Evolutionary conservation across 1,140 invertebrate species (phyloP).

Genomic region (Cydia splendana): DNA sequence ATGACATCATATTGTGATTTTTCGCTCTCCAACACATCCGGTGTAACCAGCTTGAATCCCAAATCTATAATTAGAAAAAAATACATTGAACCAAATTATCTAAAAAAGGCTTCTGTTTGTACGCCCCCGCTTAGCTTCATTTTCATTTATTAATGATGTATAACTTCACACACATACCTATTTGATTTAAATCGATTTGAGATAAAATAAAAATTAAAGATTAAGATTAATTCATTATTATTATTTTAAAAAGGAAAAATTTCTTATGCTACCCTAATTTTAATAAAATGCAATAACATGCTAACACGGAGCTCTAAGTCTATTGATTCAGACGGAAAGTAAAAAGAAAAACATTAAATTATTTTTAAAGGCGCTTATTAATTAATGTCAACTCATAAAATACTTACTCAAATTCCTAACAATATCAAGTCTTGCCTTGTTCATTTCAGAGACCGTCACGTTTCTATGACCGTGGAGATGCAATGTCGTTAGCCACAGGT

Average conservation of each 20-base stretch:
- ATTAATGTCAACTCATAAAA: not conserved
- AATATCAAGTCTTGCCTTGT: constrained; percentile 21
- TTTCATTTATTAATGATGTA: not conserved
- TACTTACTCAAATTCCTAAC: constrained; percentile 4
- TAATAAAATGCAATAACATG: too few relatives aligned
- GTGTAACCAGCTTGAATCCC: constrained; percentile 70
- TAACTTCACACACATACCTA: too few relatives aligned
- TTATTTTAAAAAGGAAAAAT: too few relatives aligned
- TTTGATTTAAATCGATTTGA: too few relatives aligned
- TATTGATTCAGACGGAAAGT: too few relatives aligned
- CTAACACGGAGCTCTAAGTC: too few relatives aligned
- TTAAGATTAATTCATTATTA: too few relatives aligned
- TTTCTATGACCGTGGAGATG: constrained; percentile 15
- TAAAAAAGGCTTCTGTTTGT: too few relatives aligned
- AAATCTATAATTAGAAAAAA: constrained; percentile 62
- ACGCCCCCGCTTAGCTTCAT: not conserved
- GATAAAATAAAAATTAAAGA: too few relatives aligned
- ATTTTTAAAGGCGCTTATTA: not conserved
- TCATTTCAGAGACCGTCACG: constrained; percentile 25
- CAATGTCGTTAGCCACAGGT: constrained; percentile 10
- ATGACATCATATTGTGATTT: constrained; percentile 76
- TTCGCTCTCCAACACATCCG: constrained; percentile 66
- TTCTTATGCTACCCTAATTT: too few relatives aligned
- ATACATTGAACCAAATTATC: not conserved
- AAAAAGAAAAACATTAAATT: not conserved